phyloP scores from a whole-genome alignment of 1,140 invertebrate species.

The Brachionus angularis region DNA sequence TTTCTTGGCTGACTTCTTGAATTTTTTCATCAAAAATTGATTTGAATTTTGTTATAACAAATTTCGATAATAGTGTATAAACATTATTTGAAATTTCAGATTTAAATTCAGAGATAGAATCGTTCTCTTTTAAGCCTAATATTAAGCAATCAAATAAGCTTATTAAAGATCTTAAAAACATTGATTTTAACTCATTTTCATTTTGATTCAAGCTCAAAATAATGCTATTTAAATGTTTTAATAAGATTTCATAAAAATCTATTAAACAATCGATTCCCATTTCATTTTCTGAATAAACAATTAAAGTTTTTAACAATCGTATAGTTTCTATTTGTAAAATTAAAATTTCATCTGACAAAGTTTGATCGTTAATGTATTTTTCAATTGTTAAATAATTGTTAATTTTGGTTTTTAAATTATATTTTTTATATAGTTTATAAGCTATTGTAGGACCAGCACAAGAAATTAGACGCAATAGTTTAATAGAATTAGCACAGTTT shows the following conservation, averaged over 20 bases:
- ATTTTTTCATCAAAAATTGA: neutral
- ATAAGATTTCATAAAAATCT: slow-evolving; percentile 32
- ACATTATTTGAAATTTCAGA: neutral
- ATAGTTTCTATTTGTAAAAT: slow-evolving; percentile 13
- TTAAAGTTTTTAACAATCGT: neutral
- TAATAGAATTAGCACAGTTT: neutral
- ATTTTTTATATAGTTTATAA: slow-evolving; percentile 9
- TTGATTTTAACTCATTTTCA: neutral
- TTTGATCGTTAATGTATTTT: slow-evolving; percentile 1
- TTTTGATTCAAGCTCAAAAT: no score
- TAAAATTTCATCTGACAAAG: neutral
- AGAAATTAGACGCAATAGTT: slow-evolving; percentile 5
- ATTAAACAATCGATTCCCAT: slow-evolving; percentile 16
- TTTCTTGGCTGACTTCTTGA: neutral
- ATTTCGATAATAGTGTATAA: neutral
- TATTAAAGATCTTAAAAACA: neutral
- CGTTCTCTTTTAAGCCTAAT: neutral
- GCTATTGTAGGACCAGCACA: slow-evolving; percentile 6
- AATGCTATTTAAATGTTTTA: neutral
- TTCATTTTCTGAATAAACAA: slow-evolving; percentile 4
- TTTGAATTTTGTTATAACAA: slow-evolving; percentile 26
- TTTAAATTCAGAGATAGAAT: neutral
- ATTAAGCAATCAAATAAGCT: neutral
- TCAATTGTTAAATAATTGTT: neutral
- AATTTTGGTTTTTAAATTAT: slow-evolving; percentile 19